Base-by-base conservation (phyloP, 2,888 invertebrate genomes). In the Rutpela maculata region DNA sequence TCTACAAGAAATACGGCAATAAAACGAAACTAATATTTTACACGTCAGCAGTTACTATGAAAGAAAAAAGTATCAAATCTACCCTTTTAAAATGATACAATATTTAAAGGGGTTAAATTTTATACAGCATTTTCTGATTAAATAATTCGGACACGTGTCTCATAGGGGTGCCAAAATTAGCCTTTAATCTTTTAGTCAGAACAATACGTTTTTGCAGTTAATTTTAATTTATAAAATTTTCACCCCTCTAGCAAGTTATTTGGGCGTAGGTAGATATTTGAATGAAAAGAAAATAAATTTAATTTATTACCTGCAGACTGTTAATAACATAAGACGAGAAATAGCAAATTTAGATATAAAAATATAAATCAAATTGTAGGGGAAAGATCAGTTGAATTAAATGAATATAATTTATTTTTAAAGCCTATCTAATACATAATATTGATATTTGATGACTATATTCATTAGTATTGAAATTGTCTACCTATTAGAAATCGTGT, bases 161-260 rank as follows among this genome's bases (percentile, higher is more conserved):
- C 55, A 55, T 15, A 59, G 67, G 67, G 67, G 67, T 67, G 67
- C 67, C 38, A 26, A 22, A 67, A 67, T 67, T 67, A 67, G 55
- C 67, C 9, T 67, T 55, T 67, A 66, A 67, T 67, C 67, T 67
- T 22, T 26, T 55, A 55, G 55, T 26, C 55, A 19, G 38, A 26
- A 55, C 67, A 67, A 55, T 26, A 22, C 26, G 67, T 67, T 65
- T 26, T 55, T 11, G 65, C 19, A 43, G 26, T 55, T 55, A 67
- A 67, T 55, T 67, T 67, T 67, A 55, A 67, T 55, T 55, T 55
- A 67, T 26, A 55, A 55, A 65, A 22, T 67, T 9, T 38, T 55
- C 67, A 38, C 67, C 67, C 65, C 55, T 67, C n/a, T 19, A 18
- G 12, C n/a, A 1, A 19, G 10, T 19, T 22, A 43, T 22, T 50